Evolutionary conservation across 2,113 vertebrate genomes (phyloP).

Genomic region (Puffinus mauretanicus): DNA sequence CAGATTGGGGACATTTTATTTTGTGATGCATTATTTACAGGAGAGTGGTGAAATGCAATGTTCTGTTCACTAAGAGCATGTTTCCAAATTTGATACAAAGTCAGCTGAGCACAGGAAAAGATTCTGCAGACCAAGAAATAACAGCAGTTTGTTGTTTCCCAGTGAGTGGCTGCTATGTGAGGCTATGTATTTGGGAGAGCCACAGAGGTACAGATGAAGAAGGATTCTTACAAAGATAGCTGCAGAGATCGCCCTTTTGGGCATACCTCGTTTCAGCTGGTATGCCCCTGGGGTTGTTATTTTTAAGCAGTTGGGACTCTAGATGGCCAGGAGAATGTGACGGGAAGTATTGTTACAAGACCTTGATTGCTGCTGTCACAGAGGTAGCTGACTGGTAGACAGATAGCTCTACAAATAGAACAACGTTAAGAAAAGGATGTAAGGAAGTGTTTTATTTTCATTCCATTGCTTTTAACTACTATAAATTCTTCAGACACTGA

Average conservation of each 20-base stretch:
- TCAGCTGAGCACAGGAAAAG: background rate
- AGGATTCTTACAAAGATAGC: background rate
- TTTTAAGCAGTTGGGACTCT: background rate
- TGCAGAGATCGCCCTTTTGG: background rate
- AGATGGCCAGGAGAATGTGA: background rate
- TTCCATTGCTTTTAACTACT: conserved; percentile 6
- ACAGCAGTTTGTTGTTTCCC: background rate
- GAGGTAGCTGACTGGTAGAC: background rate
- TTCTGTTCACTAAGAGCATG: background rate
- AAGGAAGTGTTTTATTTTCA: conserved; percentile 29
- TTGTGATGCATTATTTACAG: background rate
- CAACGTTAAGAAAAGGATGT: background rate
- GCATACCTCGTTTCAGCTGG: background rate
- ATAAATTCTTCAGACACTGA: conserved; percentile 20
- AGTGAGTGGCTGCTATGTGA: background rate
- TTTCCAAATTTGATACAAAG: background rate
- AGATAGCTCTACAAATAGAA: background rate
- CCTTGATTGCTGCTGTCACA: background rate
- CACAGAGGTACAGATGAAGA: background rate
- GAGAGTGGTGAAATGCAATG: background rate
- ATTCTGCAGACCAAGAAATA: background rate
- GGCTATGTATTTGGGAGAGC: background rate
- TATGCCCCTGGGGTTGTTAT: background rate
- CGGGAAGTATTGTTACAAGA: background rate
- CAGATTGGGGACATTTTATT: background rate